Evolutionary conservation across 2,888 invertebrate genomes (phyloP).

Genomic region (Acleris holmiana): DNA sequence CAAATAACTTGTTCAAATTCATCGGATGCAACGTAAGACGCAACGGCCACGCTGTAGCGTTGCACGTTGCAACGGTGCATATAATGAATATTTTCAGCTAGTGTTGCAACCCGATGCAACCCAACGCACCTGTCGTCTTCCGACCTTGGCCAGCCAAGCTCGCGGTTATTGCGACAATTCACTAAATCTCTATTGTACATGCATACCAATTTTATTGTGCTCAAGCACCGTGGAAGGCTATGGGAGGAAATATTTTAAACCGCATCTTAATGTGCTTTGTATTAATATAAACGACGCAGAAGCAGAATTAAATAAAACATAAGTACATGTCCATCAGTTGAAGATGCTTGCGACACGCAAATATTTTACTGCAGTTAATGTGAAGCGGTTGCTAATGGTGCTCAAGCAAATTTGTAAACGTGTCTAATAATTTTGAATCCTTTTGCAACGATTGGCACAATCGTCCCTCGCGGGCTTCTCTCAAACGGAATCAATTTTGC

Average conservation of each 20-base stretch:
- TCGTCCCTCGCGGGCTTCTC: too few relatives aligned
- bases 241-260: conserved; percentile 32
- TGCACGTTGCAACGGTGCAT: conserved; percentile 5
- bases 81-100: conserved; percentile 43
- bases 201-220: conserved; percentile 62
- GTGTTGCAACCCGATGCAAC: conserved; percentile 41
- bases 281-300: conserved; percentile 29
- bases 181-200: conserved; percentile 51
- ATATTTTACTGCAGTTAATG: conserved; percentile 2
- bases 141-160: conserved; percentile 51
- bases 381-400: background rate
- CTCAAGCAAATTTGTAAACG: too few relatives aligned
- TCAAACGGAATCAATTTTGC: background rate
- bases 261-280: conserved; percentile 35
- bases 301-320: conserved; percentile 19
- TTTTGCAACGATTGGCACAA: too few relatives aligned
- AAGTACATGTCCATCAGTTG: conserved; percentile 5
- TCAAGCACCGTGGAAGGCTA: conserved; percentile 35
- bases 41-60: background rate
- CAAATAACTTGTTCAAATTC: too few relatives aligned
- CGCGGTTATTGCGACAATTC: conserved; percentile 47
- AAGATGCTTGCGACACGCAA: conserved; percentile 12
- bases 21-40: too few relatives aligned
- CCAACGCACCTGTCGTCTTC: conserved; percentile 53
- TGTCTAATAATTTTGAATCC: too few relatives aligned